Evolutionary conservation across 2,113 vertebrate genomes (phyloP).

Genomic region (Lepidothrix coronata): DNA sequence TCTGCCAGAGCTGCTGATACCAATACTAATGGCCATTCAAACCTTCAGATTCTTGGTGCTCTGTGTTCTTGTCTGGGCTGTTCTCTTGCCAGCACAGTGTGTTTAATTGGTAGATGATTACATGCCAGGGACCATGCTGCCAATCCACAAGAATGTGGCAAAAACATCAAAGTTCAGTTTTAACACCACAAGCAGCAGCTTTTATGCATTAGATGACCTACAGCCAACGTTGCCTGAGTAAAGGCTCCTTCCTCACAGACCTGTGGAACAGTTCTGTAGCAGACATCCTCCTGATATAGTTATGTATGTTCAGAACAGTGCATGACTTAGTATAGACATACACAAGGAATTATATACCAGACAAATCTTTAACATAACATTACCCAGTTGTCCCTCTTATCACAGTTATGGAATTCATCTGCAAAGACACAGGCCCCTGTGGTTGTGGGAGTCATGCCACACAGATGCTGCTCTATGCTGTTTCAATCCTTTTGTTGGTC

Average conservation of each 20-base stretch:
- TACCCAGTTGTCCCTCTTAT: background rate
- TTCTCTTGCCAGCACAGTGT: background rate
- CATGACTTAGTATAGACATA: background rate
- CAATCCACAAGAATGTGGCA: background rate
- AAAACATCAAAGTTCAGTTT: background rate
- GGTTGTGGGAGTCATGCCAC: conserved; percentile 24
- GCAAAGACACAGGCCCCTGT: background rate
- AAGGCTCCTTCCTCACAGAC: background rate
- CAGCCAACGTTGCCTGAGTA: background rate
- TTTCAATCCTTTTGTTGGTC: conserved; percentile 5
- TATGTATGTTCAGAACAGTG: background rate
- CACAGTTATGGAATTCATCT: background rate
- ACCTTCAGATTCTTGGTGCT: background rate
- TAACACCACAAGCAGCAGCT: background rate
- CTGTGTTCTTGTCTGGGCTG: background rate
- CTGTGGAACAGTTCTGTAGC: background rate
- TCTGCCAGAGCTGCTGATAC: background rate
- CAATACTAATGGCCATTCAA: background rate
- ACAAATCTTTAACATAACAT: background rate
- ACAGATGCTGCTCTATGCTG: conserved; percentile 24
- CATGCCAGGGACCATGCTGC: background rate
- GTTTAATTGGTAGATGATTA: background rate
- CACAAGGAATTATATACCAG: background rate
- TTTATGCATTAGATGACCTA: background rate
- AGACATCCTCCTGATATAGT: background rate